Base-by-base conservation (phyloP, 2,888 invertebrate species). In the Glyphotaelius pellucidus region DNA sequence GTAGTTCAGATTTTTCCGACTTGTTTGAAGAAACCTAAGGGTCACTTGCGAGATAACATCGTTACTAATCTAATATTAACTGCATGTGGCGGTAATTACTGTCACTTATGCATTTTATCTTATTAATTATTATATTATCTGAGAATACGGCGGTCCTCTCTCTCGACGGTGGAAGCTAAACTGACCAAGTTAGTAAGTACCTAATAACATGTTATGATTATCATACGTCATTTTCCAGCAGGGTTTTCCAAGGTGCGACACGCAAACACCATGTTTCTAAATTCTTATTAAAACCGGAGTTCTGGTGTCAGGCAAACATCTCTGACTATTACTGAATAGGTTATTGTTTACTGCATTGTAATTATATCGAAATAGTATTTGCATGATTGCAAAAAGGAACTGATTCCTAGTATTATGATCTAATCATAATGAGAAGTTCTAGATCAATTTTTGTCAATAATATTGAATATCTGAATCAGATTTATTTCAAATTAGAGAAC, bases 1-100 rank as follows among this genome's bases (percentile, higher is more conserved):
- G 52, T 19, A 19, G 52, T 67, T 67, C 19, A 67, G 52, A 67
- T 67, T 67, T 25, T 67, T 67, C 52, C 25, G 19, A 19, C 67
- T 25, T n/a, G n/a, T n/a, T 67, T 67, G 9, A n/a, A 67, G 67
- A 88, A 88, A 67, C 15, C 32, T n/a, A 4, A 67, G 79, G 88
- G 88, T 88, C 88, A 88, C 42, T 88, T 88, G 35, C 52, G 88
- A 32, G 88, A 88, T 88, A 67, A 88, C 67, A 67, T 52, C 32
- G 19, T 88, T 79, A 47, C 47, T 47, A 67, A 67, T 67, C 25
- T 25, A 67, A 67, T 25, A 67, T 67, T 25, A 85, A 35, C 30
- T 85, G 32, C 15, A n/a, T 35, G 42, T 32, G 25, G 42, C 7
- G 30, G 42, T 85, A 30, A 32, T 35, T 38, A 35, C 42, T 35